Evolutionary conservation across 1,140 invertebrate species (phyloP), one percentile per base, ranked within the genome.

Genomic region (Dendroctonus valens): DNA sequence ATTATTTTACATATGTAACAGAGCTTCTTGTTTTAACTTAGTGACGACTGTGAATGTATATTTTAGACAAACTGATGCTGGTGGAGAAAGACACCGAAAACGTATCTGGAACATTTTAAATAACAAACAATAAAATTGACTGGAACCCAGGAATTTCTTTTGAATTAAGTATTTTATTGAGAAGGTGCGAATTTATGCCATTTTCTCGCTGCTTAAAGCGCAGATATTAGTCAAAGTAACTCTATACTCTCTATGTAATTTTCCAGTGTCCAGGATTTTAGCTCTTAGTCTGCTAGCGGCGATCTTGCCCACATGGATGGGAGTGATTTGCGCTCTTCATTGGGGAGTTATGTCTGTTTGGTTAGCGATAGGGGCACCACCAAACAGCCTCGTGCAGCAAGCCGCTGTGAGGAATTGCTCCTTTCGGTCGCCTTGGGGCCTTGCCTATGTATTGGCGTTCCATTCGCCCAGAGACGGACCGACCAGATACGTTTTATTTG

Each of bases 391-490:
- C 76, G 4, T 82, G 81, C 69, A 70, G 75, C n/a, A 81, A n/a
- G 72, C 65, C 73, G 79, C 51, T 82, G 81, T 65, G 81, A 81
- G 71, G 80, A 82, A 69, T 52, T 81, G 12, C 68, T 81, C 1
- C 73, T 83, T 14, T 79, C 77, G 44, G 67, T 74, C 41, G 78
- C 79, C 40, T 71, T 82, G 41, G n/a, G 80, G 79, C 38, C 70
- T 81, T 9, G 79, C 80, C 7, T 82, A 82, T 66, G 74, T 81
- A 8, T 69, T 81, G 49, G 79, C 79, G 0, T 82, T 80, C 65
- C 80, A 81, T 64, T 78, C 80, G 37, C 77, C 80, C n/a, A 70
- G 78, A 59, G 80, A 81, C 68, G 80, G 80, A 55, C 79, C 77
- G 7, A 81, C 80, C 6, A 70, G 80, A 53, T 82, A 80, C 69